Evolutionary conservation across 2,888 invertebrate species (phyloP).

Genomic region (Agrotis exclamationis): DNA sequence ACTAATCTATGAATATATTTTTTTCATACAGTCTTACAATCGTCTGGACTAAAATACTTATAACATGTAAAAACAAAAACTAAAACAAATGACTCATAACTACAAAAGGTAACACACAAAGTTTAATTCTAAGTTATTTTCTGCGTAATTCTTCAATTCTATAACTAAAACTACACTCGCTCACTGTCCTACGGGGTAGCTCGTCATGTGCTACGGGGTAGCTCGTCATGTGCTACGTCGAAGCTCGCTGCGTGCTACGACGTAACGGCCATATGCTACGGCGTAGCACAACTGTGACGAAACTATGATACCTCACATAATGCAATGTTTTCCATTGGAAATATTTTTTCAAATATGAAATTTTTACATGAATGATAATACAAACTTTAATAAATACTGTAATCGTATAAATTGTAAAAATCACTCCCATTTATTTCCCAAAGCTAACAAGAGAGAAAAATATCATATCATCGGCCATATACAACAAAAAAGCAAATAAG

Average conservation of each 20-base stretch:
- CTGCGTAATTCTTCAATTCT: too few relatives aligned
- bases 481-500: slow-evolving; percentile 20
- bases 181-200: background rate
- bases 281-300: background rate
- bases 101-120: background rate
- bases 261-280: background rate
- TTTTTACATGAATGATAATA: background rate
- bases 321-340: background rate
- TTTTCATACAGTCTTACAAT: background rate
- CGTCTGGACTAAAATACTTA: background rate
- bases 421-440: background rate
- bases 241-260: background rate
- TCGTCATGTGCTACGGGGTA: background rate
- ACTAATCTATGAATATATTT: background rate
- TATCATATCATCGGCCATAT: background rate
- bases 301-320: background rate
- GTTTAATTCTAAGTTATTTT: background rate
- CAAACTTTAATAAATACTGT: background rate
- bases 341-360: background rate
- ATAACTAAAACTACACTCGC: too few relatives aligned
- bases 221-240: background rate
- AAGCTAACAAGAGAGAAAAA: background rate
- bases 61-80: too few relatives aligned
- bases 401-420: background rate
- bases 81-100: too few relatives aligned